phyloP scores from a whole-genome alignment of 2,113 vertebrate species.

The Malurus melanocephalus region DNA sequence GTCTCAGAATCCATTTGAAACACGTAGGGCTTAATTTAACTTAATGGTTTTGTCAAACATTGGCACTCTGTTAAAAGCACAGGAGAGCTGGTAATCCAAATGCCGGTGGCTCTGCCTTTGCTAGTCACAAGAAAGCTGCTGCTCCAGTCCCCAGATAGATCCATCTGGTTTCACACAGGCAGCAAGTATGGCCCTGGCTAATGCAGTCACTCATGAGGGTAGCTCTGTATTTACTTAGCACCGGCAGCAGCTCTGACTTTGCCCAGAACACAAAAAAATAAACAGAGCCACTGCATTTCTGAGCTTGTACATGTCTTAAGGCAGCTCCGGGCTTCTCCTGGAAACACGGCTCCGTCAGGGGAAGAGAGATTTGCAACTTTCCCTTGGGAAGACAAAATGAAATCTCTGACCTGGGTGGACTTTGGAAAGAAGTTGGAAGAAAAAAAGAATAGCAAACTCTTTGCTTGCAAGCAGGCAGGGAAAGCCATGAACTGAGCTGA shows the following conservation, averaged over 20 bases:
- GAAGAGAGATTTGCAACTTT: background rate
- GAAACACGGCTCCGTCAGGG: background rate
- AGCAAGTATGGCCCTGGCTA: background rate
- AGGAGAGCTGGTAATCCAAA: conserved; percentile 52
- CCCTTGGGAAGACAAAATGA: background rate
- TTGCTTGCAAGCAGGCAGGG: background rate
- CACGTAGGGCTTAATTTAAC: conserved; percentile 46
- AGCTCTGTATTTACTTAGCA: conserved; percentile 52
- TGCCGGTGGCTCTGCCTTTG: conserved; percentile 24
- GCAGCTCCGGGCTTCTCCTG: conserved; percentile 20
- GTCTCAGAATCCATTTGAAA: conserved; percentile 37
- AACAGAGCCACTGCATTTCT: conserved; percentile 51
- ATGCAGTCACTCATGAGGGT: conserved; percentile 27
- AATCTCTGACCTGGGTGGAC: background rate
- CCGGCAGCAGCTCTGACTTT: conserved; percentile 7
- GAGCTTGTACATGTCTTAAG: conserved; percentile 32
- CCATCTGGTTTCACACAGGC: background rate
- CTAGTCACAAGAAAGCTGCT: conserved; percentile 7
- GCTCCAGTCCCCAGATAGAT: background rate
- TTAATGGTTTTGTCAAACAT: conserved; percentile 65
- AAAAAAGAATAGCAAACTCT: background rate
- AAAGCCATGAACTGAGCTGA: background rate
- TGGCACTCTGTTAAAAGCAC: conserved; percentile 51
- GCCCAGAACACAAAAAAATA: conserved; percentile 36
- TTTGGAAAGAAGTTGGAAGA: background rate